phyloP scores from a whole-genome alignment of 2,888 invertebrate genomes.

The Athetis lepigone region DNA sequence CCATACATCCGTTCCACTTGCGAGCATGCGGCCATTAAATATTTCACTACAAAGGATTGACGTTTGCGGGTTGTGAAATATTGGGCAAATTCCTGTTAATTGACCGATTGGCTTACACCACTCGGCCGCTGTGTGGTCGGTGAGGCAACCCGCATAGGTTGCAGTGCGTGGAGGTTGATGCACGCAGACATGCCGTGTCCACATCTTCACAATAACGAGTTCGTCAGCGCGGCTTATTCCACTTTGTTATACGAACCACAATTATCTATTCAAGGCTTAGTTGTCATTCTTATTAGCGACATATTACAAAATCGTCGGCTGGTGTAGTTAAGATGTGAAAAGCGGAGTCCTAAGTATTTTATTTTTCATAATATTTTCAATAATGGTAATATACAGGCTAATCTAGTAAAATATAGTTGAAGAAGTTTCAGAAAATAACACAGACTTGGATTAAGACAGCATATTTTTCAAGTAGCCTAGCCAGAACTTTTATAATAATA shows the following conservation, averaged over 20 bases:
- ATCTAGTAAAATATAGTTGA: background rate
- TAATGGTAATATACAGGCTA: too few species aligned
- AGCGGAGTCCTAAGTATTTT: background rate
- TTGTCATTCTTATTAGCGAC: background rate
- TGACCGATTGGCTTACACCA: conserved; percentile 64
- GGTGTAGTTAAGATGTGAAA: background rate
- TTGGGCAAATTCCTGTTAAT: conserved; percentile 65
- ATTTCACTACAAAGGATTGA: conserved; percentile 62
- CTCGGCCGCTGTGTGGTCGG: conserved; percentile 43
- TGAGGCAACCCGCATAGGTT: conserved; percentile 49
- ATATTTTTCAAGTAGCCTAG: background rate
- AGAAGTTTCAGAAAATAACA: too few species aligned
- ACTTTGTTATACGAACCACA: conserved; percentile 14
- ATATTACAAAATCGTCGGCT: background rate
- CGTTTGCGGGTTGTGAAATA: conserved; percentile 55
- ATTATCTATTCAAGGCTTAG: conserved; percentile 5
- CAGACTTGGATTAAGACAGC: too few species aligned
- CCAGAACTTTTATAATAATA: background rate
- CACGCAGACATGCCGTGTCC: conserved; percentile 36
- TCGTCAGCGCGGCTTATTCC: conserved; percentile 1
- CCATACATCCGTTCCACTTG: conserved; percentile 61
- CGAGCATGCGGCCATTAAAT: conserved; percentile 39
- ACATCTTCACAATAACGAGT: conserved; percentile 40
- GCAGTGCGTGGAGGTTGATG: conserved; percentile 48
- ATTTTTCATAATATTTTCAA: too few species aligned